Evolutionary conservation across 2,113 vertebrate species (phyloP).

Genomic region (Chrysemys picta): DNA sequence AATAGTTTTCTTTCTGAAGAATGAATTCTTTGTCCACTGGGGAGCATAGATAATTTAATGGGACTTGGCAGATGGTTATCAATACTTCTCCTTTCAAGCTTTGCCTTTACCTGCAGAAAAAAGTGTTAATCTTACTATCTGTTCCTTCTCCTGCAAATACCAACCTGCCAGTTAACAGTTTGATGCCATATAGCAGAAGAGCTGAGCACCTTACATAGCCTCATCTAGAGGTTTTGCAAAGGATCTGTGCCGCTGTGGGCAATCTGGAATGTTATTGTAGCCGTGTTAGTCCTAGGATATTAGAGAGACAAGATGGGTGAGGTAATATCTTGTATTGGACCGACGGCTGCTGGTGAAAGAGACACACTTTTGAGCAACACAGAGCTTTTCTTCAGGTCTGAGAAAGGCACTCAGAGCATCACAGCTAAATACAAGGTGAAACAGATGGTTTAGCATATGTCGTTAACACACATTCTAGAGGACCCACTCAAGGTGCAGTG

Average conservation of each 20-base stretch:
- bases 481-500: not conserved
- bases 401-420: not conserved
- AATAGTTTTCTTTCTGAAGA: not conserved
- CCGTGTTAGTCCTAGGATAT: not conserved
- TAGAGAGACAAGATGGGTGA: not conserved
- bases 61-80: not conserved
- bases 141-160: slow-evolving; percentile 1
- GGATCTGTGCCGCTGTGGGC: not conserved
- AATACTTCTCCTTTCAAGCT: not conserved
- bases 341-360: not conserved
- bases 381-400: not conserved
- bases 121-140: not conserved
- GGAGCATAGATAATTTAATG: not conserved
- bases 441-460: not conserved
- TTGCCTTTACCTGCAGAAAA: not conserved
- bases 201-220: not conserved
- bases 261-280: not conserved
- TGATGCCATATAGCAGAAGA: not conserved
- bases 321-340: not conserved
- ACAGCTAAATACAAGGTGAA: not conserved
- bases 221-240: not conserved
- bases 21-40: not conserved
- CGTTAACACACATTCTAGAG: not conserved
- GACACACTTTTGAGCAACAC: not conserved
- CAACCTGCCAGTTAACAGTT: not conserved